These are phyloP conservation scores for Pipistrellus nathusii DNA, from an alignment of 2,797 vertebrate genomes.

Conservation along the genomic window DNA sequence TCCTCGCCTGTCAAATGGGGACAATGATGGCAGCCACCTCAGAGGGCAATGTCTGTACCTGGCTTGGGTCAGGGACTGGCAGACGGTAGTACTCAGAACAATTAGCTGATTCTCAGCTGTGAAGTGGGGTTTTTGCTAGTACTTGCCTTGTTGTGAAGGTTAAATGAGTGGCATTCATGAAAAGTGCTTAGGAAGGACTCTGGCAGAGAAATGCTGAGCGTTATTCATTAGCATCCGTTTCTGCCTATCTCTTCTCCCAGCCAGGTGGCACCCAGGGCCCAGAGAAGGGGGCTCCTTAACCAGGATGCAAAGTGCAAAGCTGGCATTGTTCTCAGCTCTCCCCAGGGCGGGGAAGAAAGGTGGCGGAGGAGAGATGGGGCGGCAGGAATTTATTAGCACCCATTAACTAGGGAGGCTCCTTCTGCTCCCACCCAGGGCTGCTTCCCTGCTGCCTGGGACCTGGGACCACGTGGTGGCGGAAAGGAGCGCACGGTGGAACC, in stretches of 20 bases:
- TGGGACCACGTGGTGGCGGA: neutral
- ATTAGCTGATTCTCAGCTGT: neutral
- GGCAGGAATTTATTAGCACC: slow-evolving; percentile 77
- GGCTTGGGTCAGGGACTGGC: neutral
- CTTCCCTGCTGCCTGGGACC: neutral
- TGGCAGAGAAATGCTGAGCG: neutral
- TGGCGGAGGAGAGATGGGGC: neutral
- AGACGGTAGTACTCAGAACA: neutral
- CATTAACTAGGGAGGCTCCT: slow-evolving; percentile 69
- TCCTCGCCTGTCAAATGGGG: neutral
- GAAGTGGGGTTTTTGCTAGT: neutral
- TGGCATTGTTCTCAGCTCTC: neutral
- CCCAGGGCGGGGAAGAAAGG: neutral
- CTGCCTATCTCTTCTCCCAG: neutral
- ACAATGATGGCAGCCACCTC: neutral
- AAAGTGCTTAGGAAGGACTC: neutral
- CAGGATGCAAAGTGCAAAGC: neutral
- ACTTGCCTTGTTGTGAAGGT: neutral
- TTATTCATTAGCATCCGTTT: neutral
- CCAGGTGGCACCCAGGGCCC: neutral
- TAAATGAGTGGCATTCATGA: neutral
- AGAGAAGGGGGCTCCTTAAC: neutral
- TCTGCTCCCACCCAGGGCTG: neutral
- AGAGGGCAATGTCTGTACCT: neutral
- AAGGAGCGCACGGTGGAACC: neutral